Percentiles rank a stretch among this genome's conserved stretches.
Conservation (phyloP, 1,140 invertebrate genomes). For the Daktulosphaira vitifoliae region DNA sequence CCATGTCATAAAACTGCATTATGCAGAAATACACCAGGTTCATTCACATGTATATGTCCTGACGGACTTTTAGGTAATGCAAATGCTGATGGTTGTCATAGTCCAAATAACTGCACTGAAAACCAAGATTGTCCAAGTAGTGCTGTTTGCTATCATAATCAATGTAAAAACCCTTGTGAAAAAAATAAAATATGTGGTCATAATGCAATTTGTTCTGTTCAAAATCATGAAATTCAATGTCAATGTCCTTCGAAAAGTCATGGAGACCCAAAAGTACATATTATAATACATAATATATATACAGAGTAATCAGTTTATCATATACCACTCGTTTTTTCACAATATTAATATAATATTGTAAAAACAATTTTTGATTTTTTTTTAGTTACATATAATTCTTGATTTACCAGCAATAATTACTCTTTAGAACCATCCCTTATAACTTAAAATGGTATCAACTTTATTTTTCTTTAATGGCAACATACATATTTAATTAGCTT, state of each 20-base stretch:
- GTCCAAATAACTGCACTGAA: constrained; percentile 57
- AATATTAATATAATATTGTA: too few species aligned
- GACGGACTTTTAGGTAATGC: constrained; percentile 54
- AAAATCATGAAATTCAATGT: constrained; percentile 67
- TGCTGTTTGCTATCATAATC: constrained; percentile 65
- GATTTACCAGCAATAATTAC: too few species aligned
- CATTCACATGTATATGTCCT: constrained; percentile 65
- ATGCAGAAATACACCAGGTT: constrained; percentile 66
- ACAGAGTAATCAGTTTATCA: too few species aligned
- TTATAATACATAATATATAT: constrained; percentile 57
- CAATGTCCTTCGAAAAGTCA: constrained; percentile 76
- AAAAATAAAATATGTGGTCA: constrained; percentile 62
- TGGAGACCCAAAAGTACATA: constrained; percentile 72
- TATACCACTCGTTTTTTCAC: too few species aligned
- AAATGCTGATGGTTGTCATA: constrained; percentile 52
- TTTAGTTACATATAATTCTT: too few species aligned
- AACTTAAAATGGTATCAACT: too few species aligned
- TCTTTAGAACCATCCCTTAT: too few species aligned
- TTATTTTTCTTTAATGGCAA: too few species aligned
- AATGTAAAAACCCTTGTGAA: constrained; percentile 69
- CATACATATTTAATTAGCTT: too few species aligned
- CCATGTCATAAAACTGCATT: constrained; percentile 59
- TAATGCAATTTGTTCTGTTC: constrained; percentile 64
- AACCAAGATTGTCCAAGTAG: constrained; percentile 78
- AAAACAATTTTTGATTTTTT: too few species aligned